Percentiles rank a stretch among this genome's conserved stretches.
Conservation (phyloP, 2,113 vertebrate species). For the Panthera leo region DNA sequence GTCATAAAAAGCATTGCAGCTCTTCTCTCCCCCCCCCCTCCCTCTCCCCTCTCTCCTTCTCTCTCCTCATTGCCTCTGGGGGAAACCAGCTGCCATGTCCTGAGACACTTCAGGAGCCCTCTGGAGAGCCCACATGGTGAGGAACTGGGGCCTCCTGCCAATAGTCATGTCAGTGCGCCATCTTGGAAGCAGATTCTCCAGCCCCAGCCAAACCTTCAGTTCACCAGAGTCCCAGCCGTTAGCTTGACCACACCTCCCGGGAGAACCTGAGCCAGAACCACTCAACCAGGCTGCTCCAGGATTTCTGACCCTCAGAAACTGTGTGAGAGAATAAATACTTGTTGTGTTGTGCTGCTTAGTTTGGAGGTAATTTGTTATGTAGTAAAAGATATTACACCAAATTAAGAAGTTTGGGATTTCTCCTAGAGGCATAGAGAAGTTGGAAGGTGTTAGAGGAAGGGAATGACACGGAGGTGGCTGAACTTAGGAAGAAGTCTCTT, state of each 20-base stretch:
- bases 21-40: neutral
- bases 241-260: neutral
- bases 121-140: neutral
- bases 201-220: neutral
- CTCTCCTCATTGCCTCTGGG: neutral
- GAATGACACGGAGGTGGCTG: neutral
- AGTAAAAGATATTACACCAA: neutral
- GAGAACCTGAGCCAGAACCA: neutral
- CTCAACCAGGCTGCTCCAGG: neutral
- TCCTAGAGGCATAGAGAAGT: neutral
- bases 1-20: neutral
- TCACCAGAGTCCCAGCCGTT: neutral
- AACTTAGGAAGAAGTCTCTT: neutral
- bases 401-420: neutral
- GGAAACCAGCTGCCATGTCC: neutral
- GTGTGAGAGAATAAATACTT: neutral
- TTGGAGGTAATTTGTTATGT: neutral
- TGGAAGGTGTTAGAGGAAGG: neutral
- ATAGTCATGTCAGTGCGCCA: neutral
- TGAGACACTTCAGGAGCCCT: neutral
- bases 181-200: neutral
- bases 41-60: no score
- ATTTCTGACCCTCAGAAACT: neutral
- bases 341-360: neutral
- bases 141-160: neutral